Evolutionary conservation across 1,140 invertebrate species (phyloP).

Genomic region (Lepidurus couesii): DNA sequence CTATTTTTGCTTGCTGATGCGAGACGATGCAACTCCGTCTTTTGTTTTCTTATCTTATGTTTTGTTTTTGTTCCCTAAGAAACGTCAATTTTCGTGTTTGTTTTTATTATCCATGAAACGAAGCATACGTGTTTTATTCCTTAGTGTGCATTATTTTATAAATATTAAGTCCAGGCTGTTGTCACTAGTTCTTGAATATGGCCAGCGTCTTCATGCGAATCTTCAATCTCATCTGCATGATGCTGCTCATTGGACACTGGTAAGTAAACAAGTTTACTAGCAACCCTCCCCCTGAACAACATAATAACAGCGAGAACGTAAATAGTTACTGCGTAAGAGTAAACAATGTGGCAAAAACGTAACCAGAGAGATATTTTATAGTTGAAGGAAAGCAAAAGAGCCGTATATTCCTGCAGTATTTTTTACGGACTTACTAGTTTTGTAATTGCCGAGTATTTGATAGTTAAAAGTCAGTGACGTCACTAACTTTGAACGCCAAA

Average conservation of each 20-base stretch:
- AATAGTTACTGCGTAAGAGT: constrained; percentile 40
- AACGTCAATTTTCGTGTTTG: neutral
- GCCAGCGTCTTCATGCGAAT: constrained; percentile 99
- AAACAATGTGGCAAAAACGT: constrained; percentile 35
- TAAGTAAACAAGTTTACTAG: constrained; percentile 55
- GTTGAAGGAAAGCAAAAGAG: no score
- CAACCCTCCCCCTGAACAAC: neutral
- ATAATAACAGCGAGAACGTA: constrained; percentile 36
- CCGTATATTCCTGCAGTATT: no score
- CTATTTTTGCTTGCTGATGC: constrained; percentile 16
- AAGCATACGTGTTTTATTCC: constrained; percentile 5
- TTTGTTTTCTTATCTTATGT: constrained; percentile 21
- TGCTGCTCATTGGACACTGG: constrained; percentile 98
- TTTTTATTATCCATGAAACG: neutral
- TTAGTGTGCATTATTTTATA: neutral
- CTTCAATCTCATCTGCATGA: constrained; percentile 99
- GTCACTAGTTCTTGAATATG: constrained; percentile 95
- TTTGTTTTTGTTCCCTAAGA: neutral
- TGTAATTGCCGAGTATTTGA: no score
- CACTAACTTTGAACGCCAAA: no score
- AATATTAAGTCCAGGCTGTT: constrained; percentile 40
- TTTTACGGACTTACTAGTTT: no score
- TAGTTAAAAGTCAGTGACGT: no score
- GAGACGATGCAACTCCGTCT: constrained; percentile 29
- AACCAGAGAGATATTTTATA: no score